A percentile compares a stretch with the other conserved stretches of the same genome.
Evolutionary conservation across 2,113 vertebrate genomes (phyloP).

Genomic region (Mastomys coucha): DNA sequence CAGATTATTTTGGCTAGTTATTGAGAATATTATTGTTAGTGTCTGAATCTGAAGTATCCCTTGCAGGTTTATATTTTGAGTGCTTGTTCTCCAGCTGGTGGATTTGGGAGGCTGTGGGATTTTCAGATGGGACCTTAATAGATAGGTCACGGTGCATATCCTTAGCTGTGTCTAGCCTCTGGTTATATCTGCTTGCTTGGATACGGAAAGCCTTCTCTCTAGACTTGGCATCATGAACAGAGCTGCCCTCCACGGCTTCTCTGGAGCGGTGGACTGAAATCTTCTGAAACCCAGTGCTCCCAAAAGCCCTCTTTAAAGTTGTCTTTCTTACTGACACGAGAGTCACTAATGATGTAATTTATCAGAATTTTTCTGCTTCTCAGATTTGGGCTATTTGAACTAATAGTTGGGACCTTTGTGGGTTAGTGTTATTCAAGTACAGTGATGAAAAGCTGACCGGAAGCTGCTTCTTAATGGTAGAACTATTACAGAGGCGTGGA

Average conservation of each 20-base stretch:
- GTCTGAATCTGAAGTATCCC: not conserved
- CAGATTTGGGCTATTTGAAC: not conserved
- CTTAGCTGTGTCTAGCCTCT: not conserved
- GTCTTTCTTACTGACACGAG: too few relatives aligned
- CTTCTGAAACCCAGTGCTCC: not conserved
- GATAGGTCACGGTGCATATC: too few relatives aligned
- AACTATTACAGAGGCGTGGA: not conserved
- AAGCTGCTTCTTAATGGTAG: not conserved
- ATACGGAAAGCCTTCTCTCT: not conserved
- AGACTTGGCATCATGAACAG: too few relatives aligned
- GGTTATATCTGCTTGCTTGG: not conserved
- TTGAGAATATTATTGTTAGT: not conserved
- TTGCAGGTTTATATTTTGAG: not conserved
- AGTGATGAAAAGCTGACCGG: not conserved
- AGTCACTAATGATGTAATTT: not conserved
- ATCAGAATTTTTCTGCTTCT: slow-evolving; percentile 12
- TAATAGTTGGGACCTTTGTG: not conserved
- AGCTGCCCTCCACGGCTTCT: not conserved
- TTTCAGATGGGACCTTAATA: not conserved
- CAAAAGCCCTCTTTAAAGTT: not conserved
- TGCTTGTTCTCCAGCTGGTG: not conserved
- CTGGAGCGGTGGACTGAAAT: not conserved
- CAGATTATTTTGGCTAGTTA: not conserved
- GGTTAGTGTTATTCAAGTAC: not conserved
- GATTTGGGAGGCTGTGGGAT: not conserved